Evolutionary conservation across 2,888 invertebrate genomes (phyloP).

Genomic region (Netelia melanura): DNA sequence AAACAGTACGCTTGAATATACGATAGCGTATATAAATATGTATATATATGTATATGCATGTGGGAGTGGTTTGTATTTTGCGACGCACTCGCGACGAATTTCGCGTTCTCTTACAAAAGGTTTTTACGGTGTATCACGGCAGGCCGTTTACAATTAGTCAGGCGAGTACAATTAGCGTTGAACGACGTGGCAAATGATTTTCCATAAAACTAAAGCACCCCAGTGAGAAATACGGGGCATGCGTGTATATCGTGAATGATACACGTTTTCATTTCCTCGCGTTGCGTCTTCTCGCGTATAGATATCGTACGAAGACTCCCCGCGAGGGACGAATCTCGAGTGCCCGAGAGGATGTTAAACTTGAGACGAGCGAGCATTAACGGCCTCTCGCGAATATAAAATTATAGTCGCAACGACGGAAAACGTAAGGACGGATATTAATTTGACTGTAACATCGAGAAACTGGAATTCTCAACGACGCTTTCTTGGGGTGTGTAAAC

Average conservation of each 20-base stretch:
- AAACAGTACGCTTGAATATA: conserved; percentile 7
- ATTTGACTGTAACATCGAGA: conserved; percentile 2
- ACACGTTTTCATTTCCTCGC: conserved; percentile 25
- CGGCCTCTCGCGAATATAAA: conserved; percentile 35
- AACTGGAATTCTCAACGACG: neutral
- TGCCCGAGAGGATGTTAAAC: conserved; percentile 43
- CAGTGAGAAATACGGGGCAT: neutral
- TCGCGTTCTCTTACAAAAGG: conserved; percentile 33
- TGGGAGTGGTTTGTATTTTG: conserved; percentile 31
- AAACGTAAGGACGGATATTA: neutral
- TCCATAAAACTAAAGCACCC: conserved; percentile 60
- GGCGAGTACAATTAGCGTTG: conserved; percentile 62
- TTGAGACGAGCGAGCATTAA: conserved; percentile 38
- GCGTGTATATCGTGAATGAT: neutral
- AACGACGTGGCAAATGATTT: conserved; percentile 69
- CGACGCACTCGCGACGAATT: neutral
- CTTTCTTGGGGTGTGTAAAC: conserved; percentile 23
- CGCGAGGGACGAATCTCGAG: conserved; percentile 36
- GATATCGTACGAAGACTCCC: conserved; percentile 8
- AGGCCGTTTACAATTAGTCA: conserved; percentile 68
- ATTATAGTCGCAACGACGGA: conserved; percentile 36
- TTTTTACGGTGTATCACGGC: conserved; percentile 60
- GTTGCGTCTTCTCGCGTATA: conserved; percentile 2
- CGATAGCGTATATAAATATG: neutral
- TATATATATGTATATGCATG: neutral